phyloP scores from a whole-genome alignment of 2,888 invertebrate genomes.

The Protodeltote pygarga region DNA sequence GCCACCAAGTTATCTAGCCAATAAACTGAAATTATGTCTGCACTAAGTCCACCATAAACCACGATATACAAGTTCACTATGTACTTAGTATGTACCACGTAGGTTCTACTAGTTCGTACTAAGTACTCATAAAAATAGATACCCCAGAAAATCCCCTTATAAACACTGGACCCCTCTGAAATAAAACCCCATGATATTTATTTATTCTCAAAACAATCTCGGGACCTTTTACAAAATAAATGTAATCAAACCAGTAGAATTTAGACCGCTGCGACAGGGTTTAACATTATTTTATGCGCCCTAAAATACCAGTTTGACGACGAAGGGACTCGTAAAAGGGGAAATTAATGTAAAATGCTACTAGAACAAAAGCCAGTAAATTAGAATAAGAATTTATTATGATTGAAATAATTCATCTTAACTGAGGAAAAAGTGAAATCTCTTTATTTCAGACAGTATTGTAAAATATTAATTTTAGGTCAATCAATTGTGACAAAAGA shows the following conservation, averaged over 20 bases:
- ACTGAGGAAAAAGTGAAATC: no score
- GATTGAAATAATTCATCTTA: conserved; percentile 6
- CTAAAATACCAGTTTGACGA: conserved; percentile 56
- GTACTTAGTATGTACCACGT: no score
- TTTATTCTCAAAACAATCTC: conserved; percentile 17
- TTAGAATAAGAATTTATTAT: conserved; percentile 25
- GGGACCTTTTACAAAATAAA: conserved; percentile 23
- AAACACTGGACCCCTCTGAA: background rate
- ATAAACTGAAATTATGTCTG: no score
- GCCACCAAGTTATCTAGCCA: no score
- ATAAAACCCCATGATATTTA: conserved; percentile 23
- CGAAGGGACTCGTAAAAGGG: conserved; percentile 54
- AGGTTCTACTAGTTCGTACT: no score
- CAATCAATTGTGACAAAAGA: no score
- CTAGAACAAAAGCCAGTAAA: conserved; percentile 10
- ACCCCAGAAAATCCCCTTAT: no score
- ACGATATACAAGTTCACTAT: no score
- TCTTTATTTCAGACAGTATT: no score
- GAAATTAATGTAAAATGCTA: conserved; percentile 47
- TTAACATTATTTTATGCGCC: conserved; percentile 53
- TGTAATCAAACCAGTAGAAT: conserved; percentile 32
- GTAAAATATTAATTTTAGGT: no score
- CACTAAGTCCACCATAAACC: no score
- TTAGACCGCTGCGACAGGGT: conserved; percentile 38
- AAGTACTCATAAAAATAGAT: no score